phyloP scores from a whole-genome alignment of 2,888 invertebrate genomes.

The Chrysolina americana region DNA sequence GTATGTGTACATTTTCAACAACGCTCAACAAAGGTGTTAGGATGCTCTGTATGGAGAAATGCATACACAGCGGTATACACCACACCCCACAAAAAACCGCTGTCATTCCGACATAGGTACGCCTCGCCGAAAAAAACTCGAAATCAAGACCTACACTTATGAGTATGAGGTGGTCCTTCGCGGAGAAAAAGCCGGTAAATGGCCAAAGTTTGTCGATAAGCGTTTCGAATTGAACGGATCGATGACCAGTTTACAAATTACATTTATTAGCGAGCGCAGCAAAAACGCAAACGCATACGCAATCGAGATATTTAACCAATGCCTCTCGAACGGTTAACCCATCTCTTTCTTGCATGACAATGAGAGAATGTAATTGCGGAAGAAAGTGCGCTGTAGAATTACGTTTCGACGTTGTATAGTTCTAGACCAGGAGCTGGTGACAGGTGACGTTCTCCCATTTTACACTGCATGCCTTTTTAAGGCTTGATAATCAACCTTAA shows the following conservation, averaged over 20 bases:
- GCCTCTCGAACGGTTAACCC: background rate
- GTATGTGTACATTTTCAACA: too few species aligned
- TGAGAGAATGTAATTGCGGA: background rate
- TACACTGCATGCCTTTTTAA: too few species aligned
- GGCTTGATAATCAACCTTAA: too few species aligned
- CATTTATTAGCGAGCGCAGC: slow-evolving; percentile 38
- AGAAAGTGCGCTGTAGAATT: background rate
- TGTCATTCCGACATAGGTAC: background rate
- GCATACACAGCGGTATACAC: background rate
- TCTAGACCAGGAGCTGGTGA: too few species aligned
- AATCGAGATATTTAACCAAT: slow-evolving; percentile 24
- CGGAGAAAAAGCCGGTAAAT: slow-evolving; percentile 22
- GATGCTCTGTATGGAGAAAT: background rate
- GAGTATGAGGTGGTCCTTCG: slow-evolving; percentile 4
- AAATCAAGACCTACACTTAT: slow-evolving; percentile 26
- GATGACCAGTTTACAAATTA: slow-evolving; percentile 42
- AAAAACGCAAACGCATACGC: slow-evolving; percentile 36
- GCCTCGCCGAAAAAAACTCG: background rate
- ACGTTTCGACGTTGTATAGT: background rate
- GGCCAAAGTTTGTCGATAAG: slow-evolving; percentile 39
- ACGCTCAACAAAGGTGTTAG: too few species aligned
- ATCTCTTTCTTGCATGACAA: slow-evolving; percentile 12
- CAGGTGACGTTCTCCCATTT: too few species aligned
- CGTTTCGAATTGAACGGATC: slow-evolving; percentile 35
- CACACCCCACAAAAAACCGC: background rate